Percentiles rank a stretch among this genome's conserved stretches.
Evolutionary conservation across 2,888 invertebrate genomes (phyloP).

Genomic region (Isoperla grammatica): DNA sequence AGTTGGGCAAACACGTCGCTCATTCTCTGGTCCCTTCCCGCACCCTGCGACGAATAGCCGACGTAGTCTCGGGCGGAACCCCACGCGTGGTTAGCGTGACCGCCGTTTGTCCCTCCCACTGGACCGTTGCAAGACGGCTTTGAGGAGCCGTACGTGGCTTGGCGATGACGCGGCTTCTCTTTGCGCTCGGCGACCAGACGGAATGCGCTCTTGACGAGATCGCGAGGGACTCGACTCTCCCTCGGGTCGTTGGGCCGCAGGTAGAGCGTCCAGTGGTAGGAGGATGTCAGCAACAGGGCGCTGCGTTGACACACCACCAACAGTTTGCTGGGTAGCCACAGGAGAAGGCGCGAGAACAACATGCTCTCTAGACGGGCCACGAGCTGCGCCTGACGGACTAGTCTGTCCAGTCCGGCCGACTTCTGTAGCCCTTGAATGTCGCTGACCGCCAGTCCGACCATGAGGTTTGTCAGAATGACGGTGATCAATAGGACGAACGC

Average conservation of each 20-base stretch:
- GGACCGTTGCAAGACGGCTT: too few species aligned
- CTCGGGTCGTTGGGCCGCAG: constrained; percentile 78
- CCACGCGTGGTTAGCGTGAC: too few species aligned
- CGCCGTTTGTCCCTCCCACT: too few species aligned
- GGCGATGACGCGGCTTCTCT: constrained; percentile 45
- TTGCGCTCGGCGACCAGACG: constrained; percentile 66
- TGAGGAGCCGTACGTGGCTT: not conserved
- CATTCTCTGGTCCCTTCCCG: not conserved
- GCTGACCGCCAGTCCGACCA: constrained; percentile 80
- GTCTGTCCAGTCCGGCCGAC: constrained; percentile 64
- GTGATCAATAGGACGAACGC: constrained; percentile 74
- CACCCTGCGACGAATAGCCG: too few species aligned
- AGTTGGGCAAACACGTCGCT: constrained; percentile 7
- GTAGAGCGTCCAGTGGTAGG: constrained; percentile 65
- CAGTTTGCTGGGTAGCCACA: constrained; percentile 52
- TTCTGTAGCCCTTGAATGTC: constrained; percentile 60
- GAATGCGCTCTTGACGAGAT: constrained; percentile 66
- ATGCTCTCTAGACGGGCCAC: constrained; percentile 78
- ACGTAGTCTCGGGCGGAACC: too few species aligned
- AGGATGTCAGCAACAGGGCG: constrained; percentile 68
- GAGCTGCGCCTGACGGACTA: constrained; percentile 75
- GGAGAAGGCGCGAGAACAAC: constrained; percentile 68
- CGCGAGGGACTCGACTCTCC: constrained; percentile 68
- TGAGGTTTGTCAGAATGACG: constrained; percentile 72
- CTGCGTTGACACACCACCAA: constrained; percentile 62